phyloP scores from a whole-genome alignment of 2,113 vertebrate genomes.

The Phrynosoma platyrhinos region DNA sequence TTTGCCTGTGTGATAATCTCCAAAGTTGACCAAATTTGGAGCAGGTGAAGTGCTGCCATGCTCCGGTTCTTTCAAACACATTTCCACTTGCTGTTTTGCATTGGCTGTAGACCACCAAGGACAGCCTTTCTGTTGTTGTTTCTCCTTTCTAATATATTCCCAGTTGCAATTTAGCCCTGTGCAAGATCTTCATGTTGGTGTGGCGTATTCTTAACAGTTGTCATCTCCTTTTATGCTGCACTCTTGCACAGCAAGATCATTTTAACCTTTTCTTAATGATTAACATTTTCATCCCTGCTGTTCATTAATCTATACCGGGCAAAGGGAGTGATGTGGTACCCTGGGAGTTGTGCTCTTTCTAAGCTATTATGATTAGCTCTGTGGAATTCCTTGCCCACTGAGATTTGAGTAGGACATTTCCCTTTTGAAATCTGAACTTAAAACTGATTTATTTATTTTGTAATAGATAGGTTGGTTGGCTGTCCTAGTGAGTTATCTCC shows the following conservation, averaged over 20 bases:
- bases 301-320: slow-evolving; percentile 65
- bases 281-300: slow-evolving; percentile 61
- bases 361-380: slow-evolving; percentile 49
- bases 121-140: slow-evolving; percentile 48
- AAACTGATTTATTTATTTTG: slow-evolving; percentile 73
- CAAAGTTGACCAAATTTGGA: background rate
- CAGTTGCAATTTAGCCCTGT: slow-evolving; percentile 56
- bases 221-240: slow-evolving; percentile 59
- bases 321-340: slow-evolving; percentile 47
- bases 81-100: slow-evolving; percentile 44
- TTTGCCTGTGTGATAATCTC: no score
- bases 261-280: slow-evolving; percentile 77
- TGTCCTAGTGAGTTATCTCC: slow-evolving; percentile 65
- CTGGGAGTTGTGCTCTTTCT: slow-evolving; percentile 39
- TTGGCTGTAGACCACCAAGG: slow-evolving; percentile 30
- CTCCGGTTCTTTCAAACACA: slow-evolving; percentile 31
- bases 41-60: background rate
- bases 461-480: slow-evolving; percentile 59
- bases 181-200: slow-evolving; percentile 30
- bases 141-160: slow-evolving; percentile 69
- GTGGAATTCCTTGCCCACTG: slow-evolving; percentile 52
- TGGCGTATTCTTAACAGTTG: slow-evolving; percentile 49
- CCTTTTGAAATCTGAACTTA: slow-evolving; percentile 71
- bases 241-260: slow-evolving; percentile 65
- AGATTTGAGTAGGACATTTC: slow-evolving; percentile 46